Percentiles rank a stretch among this genome's conserved stretches.
Conservation (phyloP, 1,140 invertebrate species). For the Danaus plexippus region DNA sequence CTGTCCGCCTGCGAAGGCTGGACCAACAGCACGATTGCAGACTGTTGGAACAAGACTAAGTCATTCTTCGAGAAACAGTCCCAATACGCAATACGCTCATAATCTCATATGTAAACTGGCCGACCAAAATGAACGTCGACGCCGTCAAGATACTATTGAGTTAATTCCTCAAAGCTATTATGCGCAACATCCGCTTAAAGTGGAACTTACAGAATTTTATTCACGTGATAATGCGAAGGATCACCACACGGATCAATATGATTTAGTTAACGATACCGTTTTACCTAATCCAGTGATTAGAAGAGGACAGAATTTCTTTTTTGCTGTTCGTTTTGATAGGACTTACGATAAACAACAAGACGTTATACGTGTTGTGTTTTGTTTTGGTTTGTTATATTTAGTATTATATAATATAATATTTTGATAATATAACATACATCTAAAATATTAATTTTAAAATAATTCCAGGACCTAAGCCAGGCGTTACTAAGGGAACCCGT, state of each 20-base stretch:
- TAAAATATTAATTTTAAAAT: neutral
- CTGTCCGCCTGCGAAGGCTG: constrained; percentile 62
- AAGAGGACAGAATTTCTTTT: constrained; percentile 76
- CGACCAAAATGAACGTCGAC: constrained; percentile 68
- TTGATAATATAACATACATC: constrained; percentile 4
- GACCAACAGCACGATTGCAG: constrained; percentile 65
- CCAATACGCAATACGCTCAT: constrained; percentile 65
- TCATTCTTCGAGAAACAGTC: constrained; percentile 63
- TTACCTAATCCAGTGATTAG: constrained; percentile 73
- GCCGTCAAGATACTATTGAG: constrained; percentile 67
- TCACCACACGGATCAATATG: constrained; percentile 78
- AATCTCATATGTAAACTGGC: constrained; percentile 67
- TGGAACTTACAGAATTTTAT: constrained; percentile 77
- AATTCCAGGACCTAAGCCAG: constrained; percentile 74
- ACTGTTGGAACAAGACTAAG: constrained; percentile 61
- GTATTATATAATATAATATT: neutral
- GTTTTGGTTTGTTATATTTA: constrained; percentile 51
- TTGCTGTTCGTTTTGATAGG: constrained; percentile 74
- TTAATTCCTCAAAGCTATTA: constrained; percentile 67
- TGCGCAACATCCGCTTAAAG: constrained; percentile 72
- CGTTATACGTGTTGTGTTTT: constrained; percentile 66
- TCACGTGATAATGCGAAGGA: constrained; percentile 75
- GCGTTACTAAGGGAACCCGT: constrained; percentile 76
- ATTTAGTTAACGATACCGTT: constrained; percentile 71
- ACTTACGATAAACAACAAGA: constrained; percentile 69